phyloP scores from a whole-genome alignment of 1,140 invertebrate species.

The Micrasema minimum region DNA sequence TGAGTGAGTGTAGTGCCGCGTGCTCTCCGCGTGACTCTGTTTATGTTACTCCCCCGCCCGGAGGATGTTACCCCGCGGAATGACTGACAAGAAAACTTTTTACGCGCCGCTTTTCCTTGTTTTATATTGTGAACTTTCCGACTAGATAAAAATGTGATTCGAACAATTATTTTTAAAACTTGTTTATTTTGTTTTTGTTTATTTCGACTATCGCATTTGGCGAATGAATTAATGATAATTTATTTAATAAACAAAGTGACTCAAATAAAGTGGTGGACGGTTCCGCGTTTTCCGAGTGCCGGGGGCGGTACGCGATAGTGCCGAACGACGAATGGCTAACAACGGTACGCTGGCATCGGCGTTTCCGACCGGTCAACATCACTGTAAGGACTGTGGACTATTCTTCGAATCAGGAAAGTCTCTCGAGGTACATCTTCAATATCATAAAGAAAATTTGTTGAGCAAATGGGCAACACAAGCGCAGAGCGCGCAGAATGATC shows the following conservation, averaged over 20 bases:
- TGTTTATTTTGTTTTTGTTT: conserved; percentile 46
- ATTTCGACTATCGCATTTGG: conserved; percentile 9
- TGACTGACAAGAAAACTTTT: conserved; percentile 35
- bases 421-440: conserved; percentile 80
- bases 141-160: conserved; percentile 47
- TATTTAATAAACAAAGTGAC: conserved; percentile 14
- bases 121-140: conserved; percentile 20
- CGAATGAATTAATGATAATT: not conserved
- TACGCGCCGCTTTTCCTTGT: conserved; percentile 14
- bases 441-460: conserved; percentile 81
- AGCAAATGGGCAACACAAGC: conserved; percentile 79
- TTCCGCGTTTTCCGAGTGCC: conserved; percentile 9
- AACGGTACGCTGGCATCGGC: conserved; percentile 65
- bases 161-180: conserved; percentile 30
- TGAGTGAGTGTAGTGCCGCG: conserved; percentile 25
- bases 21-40: conserved; percentile 38
- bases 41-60: conserved; percentile 30
- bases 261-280: conserved; percentile 20
- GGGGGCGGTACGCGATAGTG: conserved; percentile 36
- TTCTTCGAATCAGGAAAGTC: conserved; percentile 79
- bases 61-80: conserved; percentile 20
- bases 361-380: conserved; percentile 66
- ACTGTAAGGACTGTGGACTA: conserved; percentile 79
- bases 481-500: conserved; percentile 67
- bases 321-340: conserved; percentile 62